Evolutionary conservation across 2,113 vertebrate species (phyloP).

Genomic region (Scopus umbretta): DNA sequence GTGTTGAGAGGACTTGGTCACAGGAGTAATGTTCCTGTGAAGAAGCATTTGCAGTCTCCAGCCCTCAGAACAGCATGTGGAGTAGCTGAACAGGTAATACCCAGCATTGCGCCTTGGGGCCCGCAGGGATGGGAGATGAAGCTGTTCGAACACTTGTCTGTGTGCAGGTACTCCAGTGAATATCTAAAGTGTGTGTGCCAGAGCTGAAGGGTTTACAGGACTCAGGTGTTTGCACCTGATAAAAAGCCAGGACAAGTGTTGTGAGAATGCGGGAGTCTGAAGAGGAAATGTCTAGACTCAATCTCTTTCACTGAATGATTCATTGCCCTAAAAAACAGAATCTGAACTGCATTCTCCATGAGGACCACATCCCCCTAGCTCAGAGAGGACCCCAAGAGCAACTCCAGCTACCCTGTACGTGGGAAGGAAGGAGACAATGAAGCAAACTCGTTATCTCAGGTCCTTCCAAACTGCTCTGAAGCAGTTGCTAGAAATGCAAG

Average conservation of each 20-base stretch:
- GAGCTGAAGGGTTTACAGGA: background rate
- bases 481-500: background rate
- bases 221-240: constrained; percentile 14
- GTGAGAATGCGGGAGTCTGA: background rate
- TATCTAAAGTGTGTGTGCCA: background rate
- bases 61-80: accelerated
- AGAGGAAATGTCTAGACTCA: background rate
- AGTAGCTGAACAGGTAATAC: background rate
- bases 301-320: background rate
- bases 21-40: background rate
- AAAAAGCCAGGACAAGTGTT: background rate
- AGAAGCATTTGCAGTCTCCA: background rate
- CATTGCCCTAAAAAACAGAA: background rate
- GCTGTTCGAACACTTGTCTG: background rate
- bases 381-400: background rate
- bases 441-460: background rate
- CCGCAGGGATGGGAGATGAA: background rate
- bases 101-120: background rate
- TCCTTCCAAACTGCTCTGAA: background rate
- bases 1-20: background rate
- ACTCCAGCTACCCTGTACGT: background rate
- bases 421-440: background rate
- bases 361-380: background rate
- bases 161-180: background rate
- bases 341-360: background rate